A percentile compares a stretch with the other conserved stretches of the same genome.
Evolutionary conservation across 2,113 vertebrate species (phyloP).

Genomic region (Arothron firmamentum): DNA sequence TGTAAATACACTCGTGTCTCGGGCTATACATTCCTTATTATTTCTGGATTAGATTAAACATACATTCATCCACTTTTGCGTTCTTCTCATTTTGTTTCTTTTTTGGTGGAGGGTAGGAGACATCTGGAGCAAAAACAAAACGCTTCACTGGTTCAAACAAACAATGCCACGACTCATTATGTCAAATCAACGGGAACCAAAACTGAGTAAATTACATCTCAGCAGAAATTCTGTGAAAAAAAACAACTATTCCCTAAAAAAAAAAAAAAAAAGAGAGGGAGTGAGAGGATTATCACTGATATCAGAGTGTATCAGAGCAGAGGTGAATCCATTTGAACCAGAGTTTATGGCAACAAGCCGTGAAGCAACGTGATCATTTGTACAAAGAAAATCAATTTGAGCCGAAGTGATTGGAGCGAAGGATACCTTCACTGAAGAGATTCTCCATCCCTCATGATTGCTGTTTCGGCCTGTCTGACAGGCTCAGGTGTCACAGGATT

Average conservation of each 20-base stretch:
- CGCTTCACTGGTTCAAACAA: slow-evolving; percentile 53
- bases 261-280: slow-evolving; percentile 2
- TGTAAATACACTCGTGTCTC: background rate
- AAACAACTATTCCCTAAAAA: slow-evolving; percentile 38
- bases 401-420: slow-evolving; percentile 51
- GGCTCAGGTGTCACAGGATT: no score
- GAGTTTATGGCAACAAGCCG: slow-evolving; percentile 48
- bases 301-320: slow-evolving; percentile 37
- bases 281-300: slow-evolving; percentile 33
- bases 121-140: slow-evolving; percentile 50
- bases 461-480: slow-evolving; percentile 10
- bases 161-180: slow-evolving; percentile 53
- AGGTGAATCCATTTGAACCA: slow-evolving; percentile 38
- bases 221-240: slow-evolving; percentile 47
- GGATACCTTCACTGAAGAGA: slow-evolving; percentile 39
- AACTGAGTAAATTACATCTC: slow-evolving; percentile 58
- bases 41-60: slow-evolving; percentile 36
- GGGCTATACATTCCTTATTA: background rate
- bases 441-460: slow-evolving; percentile 39
- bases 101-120: background rate
- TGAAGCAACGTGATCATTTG: slow-evolving; percentile 48
- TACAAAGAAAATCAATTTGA: slow-evolving; percentile 53
- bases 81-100: slow-evolving; percentile 14
- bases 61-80: slow-evolving; percentile 39
- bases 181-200: slow-evolving; percentile 57